A percentile compares a stretch with the other conserved stretches of the same genome.
These are phyloP conservation scores for Calameuta idolon DNA, from an alignment of 2,888 invertebrate genomes.

Conservation along the genomic window DNA sequence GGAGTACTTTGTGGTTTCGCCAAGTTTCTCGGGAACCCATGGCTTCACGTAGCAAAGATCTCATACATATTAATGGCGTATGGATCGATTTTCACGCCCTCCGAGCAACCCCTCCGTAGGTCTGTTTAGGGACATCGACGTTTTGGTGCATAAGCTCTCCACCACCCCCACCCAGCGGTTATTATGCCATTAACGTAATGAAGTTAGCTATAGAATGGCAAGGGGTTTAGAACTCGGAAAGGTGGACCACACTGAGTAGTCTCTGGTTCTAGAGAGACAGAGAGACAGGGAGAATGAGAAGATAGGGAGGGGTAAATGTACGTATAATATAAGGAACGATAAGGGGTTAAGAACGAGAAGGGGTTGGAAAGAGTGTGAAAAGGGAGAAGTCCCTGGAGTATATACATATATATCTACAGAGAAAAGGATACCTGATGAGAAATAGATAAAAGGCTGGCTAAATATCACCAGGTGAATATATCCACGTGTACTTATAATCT, in stretches of 20 bases:
- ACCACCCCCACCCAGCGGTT: slow-evolving; percentile 53
- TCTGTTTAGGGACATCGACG: slow-evolving; percentile 54
- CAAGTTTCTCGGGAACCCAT: slow-evolving; percentile 14
- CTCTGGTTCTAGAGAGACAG: not conserved
- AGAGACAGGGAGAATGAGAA: slow-evolving; percentile 11
- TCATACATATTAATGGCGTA: slow-evolving; percentile 64
- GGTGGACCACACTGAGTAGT: not conserved
- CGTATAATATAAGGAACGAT: slow-evolving; percentile 19
- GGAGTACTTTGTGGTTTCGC: slow-evolving; percentile 31
- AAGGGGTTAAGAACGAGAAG: slow-evolving; percentile 17
- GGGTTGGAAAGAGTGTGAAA: slow-evolving; percentile 8
- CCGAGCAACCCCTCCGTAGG: slow-evolving; percentile 21
- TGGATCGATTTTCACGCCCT: slow-evolving; percentile 53
- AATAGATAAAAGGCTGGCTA: slow-evolving; percentile 38
- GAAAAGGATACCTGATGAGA: slow-evolving; percentile 6
- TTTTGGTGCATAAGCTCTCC: slow-evolving; percentile 55
- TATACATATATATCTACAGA: not conserved
- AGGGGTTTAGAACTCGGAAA: slow-evolving; percentile 15
- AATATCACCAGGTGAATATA: slow-evolving; percentile 19
- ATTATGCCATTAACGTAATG: slow-evolving; percentile 66
- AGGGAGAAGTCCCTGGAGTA: not conserved
- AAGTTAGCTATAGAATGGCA: slow-evolving; percentile 54
- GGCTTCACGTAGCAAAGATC: slow-evolving; percentile 45
- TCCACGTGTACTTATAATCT: slow-evolving; percentile 31
- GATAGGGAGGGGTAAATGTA: not conserved